phyloP scores from a whole-genome alignment of 2,113 vertebrate genomes.

The Erinaceus europaeus region DNA sequence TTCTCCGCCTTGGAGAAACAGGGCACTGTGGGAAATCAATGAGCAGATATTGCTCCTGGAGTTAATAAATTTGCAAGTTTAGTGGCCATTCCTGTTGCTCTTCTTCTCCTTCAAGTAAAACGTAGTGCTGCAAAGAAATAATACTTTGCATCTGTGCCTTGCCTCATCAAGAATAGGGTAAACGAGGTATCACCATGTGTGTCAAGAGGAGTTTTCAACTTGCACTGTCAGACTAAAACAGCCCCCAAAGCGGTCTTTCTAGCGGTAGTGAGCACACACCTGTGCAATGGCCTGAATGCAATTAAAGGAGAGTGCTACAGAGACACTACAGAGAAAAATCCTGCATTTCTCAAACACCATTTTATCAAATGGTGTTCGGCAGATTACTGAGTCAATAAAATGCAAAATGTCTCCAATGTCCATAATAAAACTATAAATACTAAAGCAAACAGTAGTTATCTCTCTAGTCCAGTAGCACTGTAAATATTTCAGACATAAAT shows the following conservation, averaged over 20 bases:
- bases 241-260: too few species aligned
- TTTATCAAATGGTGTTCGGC: background rate
- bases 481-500: conserved; percentile 2
- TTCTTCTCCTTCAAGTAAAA: background rate
- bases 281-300: background rate
- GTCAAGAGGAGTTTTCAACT: too few species aligned
- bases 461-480: background rate
- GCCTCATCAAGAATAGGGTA: too few species aligned
- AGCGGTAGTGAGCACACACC: background rate
- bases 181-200: too few species aligned
- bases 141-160: background rate
- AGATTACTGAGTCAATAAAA: background rate
- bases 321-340: background rate
- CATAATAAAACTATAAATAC: conserved; percentile 17
- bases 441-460: conserved; percentile 23
- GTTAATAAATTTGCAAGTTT: background rate
- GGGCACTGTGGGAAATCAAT: background rate
- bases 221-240: too few species aligned
- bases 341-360: background rate
- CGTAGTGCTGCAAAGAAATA: background rate
- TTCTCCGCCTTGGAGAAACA: conserved; percentile 5
- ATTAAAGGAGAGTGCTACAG: background rate
- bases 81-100: background rate
- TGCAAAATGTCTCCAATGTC: background rate
- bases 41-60: background rate